Base-by-base conservation (phyloP, 1,140 invertebrate species). In the roundworm (Caenorhabditis elegans) region DNA sequence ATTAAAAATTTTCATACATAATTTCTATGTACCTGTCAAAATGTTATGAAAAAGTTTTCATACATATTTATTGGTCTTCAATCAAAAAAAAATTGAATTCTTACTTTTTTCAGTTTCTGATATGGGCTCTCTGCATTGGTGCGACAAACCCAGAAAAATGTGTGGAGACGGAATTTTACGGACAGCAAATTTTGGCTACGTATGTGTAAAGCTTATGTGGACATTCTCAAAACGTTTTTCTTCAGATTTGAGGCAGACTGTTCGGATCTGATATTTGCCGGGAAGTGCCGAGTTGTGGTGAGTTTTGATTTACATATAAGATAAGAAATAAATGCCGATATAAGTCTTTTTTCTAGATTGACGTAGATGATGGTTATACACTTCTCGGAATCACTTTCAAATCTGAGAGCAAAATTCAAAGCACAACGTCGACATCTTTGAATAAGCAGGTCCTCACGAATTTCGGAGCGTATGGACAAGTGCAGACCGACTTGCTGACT, bases 321-420 rank as follows among this genome's bases (percentile, higher is more conserved):
- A 55, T 10, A 24, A 22, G 0, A 28, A 24, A 10, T 28, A 8
- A n/a, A 55, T 10, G 1, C 26, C 0, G 1, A 55, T 55, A n/a
- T n/a, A n/a, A 10, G 51, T 24, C 51, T 55, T 8, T 2, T 10
- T 51, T 48, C 8, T 13, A 77, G 46, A 48, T 77, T 26, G 46
- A 43, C 13, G 76, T 49, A 3, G 76, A 48, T 22, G 46, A 77
- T 77, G 46, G 31, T 1, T 49, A 77, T 19, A 49, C 76, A 13
- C 11, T 77, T 4, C 11, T 77, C 6, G 76, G 76, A 28, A 77
- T 77, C 17, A 77, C 76, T 48, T 77, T 77, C 76, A 77, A 77
- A 13, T 24, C 76, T 17, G 46, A 49, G 11, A 77, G 48, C 22
- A 36, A 53, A 26, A 53, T 77, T 36, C 26, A 77, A 22, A 77